Conservation (phyloP, 2,797 vertebrate genomes). For the Sciurus carolinensis region DNA sequence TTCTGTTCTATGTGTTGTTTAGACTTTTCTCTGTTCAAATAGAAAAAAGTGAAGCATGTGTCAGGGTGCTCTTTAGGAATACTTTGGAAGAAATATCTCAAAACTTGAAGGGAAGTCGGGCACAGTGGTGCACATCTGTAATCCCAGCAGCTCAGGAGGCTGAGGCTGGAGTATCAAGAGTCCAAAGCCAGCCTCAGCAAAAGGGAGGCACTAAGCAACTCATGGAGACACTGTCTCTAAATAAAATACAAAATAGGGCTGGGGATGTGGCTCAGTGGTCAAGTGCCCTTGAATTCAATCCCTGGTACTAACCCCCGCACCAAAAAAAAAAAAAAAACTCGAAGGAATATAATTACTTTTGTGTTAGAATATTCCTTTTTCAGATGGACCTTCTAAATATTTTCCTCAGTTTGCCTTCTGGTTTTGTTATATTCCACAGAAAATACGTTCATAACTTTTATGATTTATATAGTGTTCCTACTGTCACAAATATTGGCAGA, state of each 20-base stretch:
- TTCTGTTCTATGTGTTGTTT: background rate
- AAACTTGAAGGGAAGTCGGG: background rate
- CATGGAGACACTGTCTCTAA: too few species aligned
- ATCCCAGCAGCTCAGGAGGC: too few species aligned
- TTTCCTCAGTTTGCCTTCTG: constrained; percentile 27
- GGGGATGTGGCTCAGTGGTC: too few species aligned
- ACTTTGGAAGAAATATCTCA: background rate
- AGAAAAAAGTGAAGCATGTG: background rate
- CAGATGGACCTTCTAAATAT: background rate
- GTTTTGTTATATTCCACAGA: constrained; percentile 6
- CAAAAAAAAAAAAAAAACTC: too few species aligned
- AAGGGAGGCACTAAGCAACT: too few species aligned
- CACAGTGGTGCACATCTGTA: too few species aligned
- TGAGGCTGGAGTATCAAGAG: too few species aligned
- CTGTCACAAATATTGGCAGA: constrained; percentile 25
- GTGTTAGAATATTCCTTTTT: constrained; percentile 3
- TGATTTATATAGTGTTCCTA: background rate
- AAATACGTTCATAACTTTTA: background rate
- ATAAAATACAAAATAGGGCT: too few species aligned
- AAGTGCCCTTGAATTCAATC: too few species aligned
- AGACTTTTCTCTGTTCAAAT: background rate
- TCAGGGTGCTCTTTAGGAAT: background rate
- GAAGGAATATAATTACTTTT: background rate
- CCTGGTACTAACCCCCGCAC: too few species aligned
- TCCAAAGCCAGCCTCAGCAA: too few species aligned